phyloP scores from a whole-genome alignment of 2,888 invertebrate genomes.

The Pteria penguin region DNA sequence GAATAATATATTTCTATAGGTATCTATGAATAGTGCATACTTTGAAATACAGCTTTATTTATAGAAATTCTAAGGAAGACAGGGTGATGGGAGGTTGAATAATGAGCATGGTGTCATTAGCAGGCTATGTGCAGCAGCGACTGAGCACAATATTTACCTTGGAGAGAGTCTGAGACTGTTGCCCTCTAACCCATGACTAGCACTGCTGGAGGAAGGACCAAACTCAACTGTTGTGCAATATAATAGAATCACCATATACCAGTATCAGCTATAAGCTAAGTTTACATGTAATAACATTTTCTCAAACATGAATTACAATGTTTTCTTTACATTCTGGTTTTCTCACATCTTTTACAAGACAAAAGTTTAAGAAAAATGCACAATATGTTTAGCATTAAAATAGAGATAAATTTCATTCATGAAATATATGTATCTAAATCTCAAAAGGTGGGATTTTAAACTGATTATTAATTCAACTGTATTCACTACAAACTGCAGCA shows the following conservation, averaged over 20 bases:
- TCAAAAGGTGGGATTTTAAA: not conserved
- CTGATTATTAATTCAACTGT: not conserved
- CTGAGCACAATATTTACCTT: constrained; percentile 55
- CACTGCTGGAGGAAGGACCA: constrained; percentile 54
- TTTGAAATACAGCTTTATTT: too few relatives aligned
- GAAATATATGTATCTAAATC: not conserved
- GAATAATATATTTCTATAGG: too few relatives aligned
- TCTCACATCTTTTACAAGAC: not conserved
- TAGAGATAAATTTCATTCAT: not conserved
- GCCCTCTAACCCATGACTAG: constrained; percentile 56
- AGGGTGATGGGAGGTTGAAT: too few relatives aligned
- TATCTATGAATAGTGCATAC: too few relatives aligned
- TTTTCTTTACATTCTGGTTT: not conserved
- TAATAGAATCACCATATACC: not conserved
- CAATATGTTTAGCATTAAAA: too few relatives aligned
- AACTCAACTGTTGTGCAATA: constrained; percentile 56
- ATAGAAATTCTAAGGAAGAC: too few relatives aligned
- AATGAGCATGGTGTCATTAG: not conserved
- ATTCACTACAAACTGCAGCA: too few relatives aligned
- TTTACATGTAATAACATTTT: constrained; percentile 9
- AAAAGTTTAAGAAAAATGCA: too few relatives aligned
- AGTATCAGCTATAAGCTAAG: too few relatives aligned
- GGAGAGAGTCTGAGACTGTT: constrained; percentile 61
- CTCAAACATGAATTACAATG: not conserved
- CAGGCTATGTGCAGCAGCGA: not conserved